phyloP scores from a whole-genome alignment of 2,888 invertebrate genomes.

The Amiota mariae region DNA sequence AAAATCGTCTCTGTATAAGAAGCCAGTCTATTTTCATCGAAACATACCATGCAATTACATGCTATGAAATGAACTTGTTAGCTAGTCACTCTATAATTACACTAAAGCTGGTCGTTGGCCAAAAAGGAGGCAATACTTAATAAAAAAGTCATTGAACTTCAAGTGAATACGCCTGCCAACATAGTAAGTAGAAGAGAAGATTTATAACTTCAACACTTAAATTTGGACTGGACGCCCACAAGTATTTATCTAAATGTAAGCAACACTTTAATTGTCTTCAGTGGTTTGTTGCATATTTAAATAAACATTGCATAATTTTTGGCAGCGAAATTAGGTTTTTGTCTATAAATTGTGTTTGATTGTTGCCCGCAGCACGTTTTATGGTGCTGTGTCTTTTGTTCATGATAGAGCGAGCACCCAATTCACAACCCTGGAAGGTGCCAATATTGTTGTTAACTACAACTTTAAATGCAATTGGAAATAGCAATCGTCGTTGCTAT shows the following conservation, averaged over 20 bases:
- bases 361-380: constrained; percentile 21
- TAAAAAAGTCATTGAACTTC: constrained; percentile 7
- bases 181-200: background rate
- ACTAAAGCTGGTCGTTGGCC: background rate
- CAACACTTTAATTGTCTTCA: constrained; percentile 2
- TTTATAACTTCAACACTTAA: constrained; percentile 8
- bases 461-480: constrained; percentile 27
- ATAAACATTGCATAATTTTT: constrained; percentile 9
- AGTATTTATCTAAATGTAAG: background rate
- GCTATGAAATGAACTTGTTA: background rate
- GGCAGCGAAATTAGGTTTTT: constrained; percentile 7
- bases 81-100: background rate
- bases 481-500: constrained; percentile 13
- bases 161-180: background rate
- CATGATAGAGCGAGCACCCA: too few relatives aligned
- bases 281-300: constrained; percentile 19
- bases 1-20: background rate
- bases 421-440: constrained; percentile 48
- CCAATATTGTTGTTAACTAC: constrained; percentile 67
- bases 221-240: constrained; percentile 1
- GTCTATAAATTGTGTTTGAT: constrained; percentile 2
- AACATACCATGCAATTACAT: background rate
- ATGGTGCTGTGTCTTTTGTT: background rate
- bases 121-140: background rate
- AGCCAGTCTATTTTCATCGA: background rate